These are phyloP conservation scores for Ceratina japonica DNA, from an alignment of 1,140 invertebrate genomes.

Conservation along the genomic window DNA sequence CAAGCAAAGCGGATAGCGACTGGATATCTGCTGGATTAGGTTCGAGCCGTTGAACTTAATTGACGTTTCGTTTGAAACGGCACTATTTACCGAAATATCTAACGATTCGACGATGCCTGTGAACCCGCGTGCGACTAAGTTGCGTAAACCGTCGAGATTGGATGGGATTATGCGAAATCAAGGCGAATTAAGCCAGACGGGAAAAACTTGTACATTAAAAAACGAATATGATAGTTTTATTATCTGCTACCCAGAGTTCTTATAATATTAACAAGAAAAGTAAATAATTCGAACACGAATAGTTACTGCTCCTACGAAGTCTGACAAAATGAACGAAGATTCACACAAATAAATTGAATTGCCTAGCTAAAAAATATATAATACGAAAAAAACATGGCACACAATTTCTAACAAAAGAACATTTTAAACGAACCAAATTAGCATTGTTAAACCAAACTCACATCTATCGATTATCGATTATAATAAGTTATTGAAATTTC, in stretches of 20 bases:
- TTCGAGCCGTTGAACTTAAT: conserved; percentile 1
- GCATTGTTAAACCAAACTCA: neutral
- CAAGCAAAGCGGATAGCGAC: conserved; percentile 18
- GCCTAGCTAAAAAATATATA: too few species aligned
- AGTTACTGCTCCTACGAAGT: neutral
- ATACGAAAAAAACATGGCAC: too few species aligned
- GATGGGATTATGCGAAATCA: neutral
- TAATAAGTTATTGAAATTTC: neutral
- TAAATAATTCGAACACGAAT: neutral
- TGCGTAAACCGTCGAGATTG: neutral
- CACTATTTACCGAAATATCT: neutral
- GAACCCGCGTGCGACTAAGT: neutral
- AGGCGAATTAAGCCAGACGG: neutral
- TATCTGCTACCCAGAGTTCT: neutral
- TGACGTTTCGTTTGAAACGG: conserved; percentile 1
- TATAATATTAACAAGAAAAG: neutral
- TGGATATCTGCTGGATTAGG: neutral
- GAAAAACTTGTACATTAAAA: neutral
- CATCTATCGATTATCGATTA: too few species aligned
- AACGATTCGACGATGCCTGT: neutral
- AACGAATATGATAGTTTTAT: conserved; percentile 10
- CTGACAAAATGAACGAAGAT: neutral
- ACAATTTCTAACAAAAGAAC: neutral
- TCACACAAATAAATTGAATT: too few species aligned
- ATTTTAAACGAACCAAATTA: neutral